phyloP scores from a whole-genome alignment of 2,888 invertebrate species.

The Bimastos eiseni region DNA sequence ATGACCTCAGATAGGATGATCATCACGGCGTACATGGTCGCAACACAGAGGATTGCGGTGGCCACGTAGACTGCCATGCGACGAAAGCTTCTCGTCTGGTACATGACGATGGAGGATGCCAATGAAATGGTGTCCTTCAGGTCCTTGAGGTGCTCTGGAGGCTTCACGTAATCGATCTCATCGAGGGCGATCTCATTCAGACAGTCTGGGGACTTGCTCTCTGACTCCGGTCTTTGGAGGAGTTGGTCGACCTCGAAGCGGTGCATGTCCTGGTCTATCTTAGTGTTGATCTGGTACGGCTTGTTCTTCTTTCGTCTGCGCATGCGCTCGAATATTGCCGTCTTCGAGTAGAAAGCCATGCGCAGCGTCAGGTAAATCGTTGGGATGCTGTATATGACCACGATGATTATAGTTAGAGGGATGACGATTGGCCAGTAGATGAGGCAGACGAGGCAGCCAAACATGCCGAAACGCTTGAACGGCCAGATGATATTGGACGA shows the following conservation, averaged over 20 bases:
- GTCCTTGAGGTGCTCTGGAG: background rate
- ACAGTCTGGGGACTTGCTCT: background rate
- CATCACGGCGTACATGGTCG: conserved; percentile 44
- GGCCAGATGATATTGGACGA: conserved; percentile 54
- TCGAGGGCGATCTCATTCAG: conserved; percentile 21
- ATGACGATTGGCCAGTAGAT: conserved; percentile 50
- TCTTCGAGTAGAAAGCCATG: conserved; percentile 50
- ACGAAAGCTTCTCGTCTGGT: conserved; percentile 23
- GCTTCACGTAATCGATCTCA: conserved; percentile 23
- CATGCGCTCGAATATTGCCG: conserved; percentile 29
- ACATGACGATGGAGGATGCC: conserved; percentile 17
- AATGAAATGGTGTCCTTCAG: conserved; percentile 32
- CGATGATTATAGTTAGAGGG: conserved; percentile 50
- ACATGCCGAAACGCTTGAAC: conserved; percentile 53
- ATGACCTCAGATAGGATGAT: conserved; percentile 42
- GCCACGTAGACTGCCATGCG: conserved; percentile 28
- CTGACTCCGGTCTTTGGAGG: background rate
- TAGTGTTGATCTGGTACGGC: conserved; percentile 27
- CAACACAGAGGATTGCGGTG: conserved; percentile 37
- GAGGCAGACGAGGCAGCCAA: conserved; percentile 52
- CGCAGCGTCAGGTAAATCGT: conserved; percentile 54
- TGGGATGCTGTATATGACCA: conserved; percentile 54
- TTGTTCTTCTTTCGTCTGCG: conserved; percentile 23
- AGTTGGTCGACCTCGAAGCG: conserved; percentile 25
- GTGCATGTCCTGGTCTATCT: conserved; percentile 22